Evolutionary conservation across 2,888 invertebrate species (phyloP).

Genomic region (Atrina japonica): DNA sequence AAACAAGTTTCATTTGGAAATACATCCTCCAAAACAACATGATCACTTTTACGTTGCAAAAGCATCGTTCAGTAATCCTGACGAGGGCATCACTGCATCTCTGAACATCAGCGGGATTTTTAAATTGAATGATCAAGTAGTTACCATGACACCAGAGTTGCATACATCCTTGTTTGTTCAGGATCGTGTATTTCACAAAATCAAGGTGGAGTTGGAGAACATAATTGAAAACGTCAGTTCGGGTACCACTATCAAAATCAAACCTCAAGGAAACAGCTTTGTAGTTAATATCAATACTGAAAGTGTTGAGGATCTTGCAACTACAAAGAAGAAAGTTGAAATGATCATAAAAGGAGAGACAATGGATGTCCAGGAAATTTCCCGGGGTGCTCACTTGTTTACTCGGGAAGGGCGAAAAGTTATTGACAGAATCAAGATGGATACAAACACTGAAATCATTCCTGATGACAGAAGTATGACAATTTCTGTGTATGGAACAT

Average conservation of each 20-base stretch:
- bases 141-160: constrained; percentile 47
- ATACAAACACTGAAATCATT: constrained; percentile 45
- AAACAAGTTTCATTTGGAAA: constrained; percentile 42
- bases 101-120: constrained; percentile 22
- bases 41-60: constrained; percentile 50
- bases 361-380: constrained; percentile 42
- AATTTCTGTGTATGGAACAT: constrained; percentile 53
- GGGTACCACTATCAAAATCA: not conserved
- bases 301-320: constrained; percentile 45
- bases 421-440: constrained; percentile 46
- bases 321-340: constrained; percentile 47
- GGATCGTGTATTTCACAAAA: constrained; percentile 12
- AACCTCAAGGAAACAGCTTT: constrained; percentile 48
- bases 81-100: constrained; percentile 53
- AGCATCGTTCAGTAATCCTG: constrained; percentile 54
- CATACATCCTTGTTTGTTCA: constrained; percentile 23
- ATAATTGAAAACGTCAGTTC: not conserved
- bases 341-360: constrained; percentile 51
- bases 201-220: not conserved
- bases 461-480: constrained; percentile 52
- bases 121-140: constrained; percentile 27
- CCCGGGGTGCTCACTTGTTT: constrained; percentile 45
- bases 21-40: constrained; percentile 39
- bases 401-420: constrained; percentile 47
- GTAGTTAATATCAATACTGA: constrained; percentile 50